A percentile compares a stretch with the other conserved stretches of the same genome.
Conservation (phyloP, 2,113 vertebrate genomes). For the Cercopithecus mona region DNA sequence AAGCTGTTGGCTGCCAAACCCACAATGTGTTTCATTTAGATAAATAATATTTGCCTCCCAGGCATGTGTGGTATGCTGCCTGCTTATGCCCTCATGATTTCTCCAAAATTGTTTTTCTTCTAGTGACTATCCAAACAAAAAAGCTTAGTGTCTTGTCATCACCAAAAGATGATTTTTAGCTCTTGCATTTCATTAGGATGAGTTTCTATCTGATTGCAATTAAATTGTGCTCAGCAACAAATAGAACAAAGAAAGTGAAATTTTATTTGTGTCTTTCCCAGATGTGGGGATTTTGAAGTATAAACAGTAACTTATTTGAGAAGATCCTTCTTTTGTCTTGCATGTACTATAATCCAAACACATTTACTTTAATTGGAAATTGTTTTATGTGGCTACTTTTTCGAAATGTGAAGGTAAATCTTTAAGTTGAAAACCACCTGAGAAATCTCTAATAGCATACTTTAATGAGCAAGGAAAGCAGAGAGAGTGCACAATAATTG, state of each 20-base stretch:
- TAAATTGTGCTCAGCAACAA: background rate
- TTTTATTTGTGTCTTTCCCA: background rate
- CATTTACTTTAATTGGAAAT: constrained; percentile 9
- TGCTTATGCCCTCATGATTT: background rate
- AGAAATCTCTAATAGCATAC: background rate
- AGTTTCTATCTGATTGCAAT: background rate
- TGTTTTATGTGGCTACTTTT: background rate
- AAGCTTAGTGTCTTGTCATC: background rate
- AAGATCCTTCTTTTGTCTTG: background rate
- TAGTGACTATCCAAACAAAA: background rate
- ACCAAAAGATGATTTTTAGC: background rate
- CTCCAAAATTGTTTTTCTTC: background rate
- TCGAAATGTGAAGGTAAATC: background rate
- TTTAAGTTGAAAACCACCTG: background rate
- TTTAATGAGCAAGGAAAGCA: background rate
- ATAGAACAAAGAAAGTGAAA: background rate
- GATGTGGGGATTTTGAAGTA: background rate
- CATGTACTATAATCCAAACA: background rate
- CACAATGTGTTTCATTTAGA: constrained; percentile 36
- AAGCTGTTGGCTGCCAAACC: background rate
- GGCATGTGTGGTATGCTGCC: constrained; percentile 4
- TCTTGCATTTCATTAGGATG: background rate
- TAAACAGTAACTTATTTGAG: background rate
- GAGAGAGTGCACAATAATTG: background rate
- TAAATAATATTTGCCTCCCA: constrained; percentile 49